Percentiles rank a stretch among this genome's conserved stretches.
These are phyloP conservation scores for Macrostomum cliftonense DNA, from an alignment of 2,888 invertebrate genomes.

Conservation along the genomic window DNA sequence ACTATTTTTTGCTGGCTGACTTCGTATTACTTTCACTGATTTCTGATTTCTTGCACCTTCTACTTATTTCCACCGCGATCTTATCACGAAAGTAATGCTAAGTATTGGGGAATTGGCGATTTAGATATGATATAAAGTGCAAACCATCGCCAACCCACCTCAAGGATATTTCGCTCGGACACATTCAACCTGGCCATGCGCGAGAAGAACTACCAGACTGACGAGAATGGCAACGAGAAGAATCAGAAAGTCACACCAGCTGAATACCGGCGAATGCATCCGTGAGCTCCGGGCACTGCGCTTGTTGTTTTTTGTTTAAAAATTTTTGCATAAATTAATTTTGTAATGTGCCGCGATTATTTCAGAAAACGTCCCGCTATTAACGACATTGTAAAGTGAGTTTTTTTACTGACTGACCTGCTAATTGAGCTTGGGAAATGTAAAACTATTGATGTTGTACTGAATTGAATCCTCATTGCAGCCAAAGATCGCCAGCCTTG, in stretches of 20 bases:
- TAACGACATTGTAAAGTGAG: conserved; percentile 26
- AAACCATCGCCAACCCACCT: no score
- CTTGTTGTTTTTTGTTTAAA: neutral
- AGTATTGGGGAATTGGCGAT: no score
- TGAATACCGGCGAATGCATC: conserved; percentile 9
- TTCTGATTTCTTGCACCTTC: no score
- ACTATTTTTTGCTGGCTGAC: no score
- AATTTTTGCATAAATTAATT: neutral
- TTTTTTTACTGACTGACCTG: conserved; percentile 6
- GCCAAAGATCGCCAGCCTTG: conserved; percentile 31
- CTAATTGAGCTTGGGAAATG: no score
- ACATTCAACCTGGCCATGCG: conserved; percentile 35
- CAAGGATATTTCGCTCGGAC: conserved; percentile 32
- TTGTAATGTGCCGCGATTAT: conserved; percentile 7
- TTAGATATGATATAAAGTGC: no score
- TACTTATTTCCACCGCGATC: no score
- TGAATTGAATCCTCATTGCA: conserved; percentile 12
- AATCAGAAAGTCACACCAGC: conserved; percentile 9
- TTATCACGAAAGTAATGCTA: no score
- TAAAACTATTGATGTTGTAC: no score
- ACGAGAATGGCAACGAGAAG: conserved; percentile 9
- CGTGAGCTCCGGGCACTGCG: conserved; percentile 4
- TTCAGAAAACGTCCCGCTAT: conserved; percentile 26
- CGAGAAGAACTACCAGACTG: conserved; percentile 20
- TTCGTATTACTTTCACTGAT: no score